Conservation (phyloP, 2,113 vertebrate species). For the Pterocles orientalis region DNA sequence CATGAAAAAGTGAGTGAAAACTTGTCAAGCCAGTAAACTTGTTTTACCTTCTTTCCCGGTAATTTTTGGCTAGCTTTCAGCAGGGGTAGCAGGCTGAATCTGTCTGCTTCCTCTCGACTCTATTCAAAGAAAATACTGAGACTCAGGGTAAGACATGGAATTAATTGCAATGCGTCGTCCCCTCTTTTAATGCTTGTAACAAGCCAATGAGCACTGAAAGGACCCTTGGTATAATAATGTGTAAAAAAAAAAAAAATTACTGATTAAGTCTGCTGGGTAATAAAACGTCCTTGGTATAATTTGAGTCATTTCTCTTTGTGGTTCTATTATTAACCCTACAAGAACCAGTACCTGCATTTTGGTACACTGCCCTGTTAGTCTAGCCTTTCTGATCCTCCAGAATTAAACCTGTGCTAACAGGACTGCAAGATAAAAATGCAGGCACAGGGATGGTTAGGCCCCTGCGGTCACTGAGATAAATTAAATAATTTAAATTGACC, state of each 20-base stretch:
- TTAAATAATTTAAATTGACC: conserved; percentile 79
- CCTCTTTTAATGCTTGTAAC: conserved; percentile 29
- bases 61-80: conserved; percentile 29
- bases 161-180: not conserved
- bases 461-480: conserved; percentile 71
- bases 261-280: conserved; percentile 37
- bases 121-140: not conserved
- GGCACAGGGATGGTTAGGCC: conserved; percentile 37
- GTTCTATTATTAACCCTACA: conserved; percentile 21
- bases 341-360: not conserved
- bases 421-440: conserved; percentile 62
- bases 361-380: not conserved
- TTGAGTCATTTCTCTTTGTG: conserved; percentile 15
- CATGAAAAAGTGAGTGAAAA: not conserved
- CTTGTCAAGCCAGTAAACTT: not conserved
- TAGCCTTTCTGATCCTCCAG: not conserved
- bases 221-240: conserved; percentile 39
- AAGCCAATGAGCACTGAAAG: conserved; percentile 9
- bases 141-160: not conserved
- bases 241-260: conserved; percentile 25
- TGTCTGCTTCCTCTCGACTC: not conserved
- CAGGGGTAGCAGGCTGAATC: not conserved
- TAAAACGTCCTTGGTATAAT: conserved; percentile 19
- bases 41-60: not conserved
- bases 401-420: conserved; percentile 43